Conservation (phyloP, 2,888 invertebrate genomes). For the Nemotelus nigrinus region DNA sequence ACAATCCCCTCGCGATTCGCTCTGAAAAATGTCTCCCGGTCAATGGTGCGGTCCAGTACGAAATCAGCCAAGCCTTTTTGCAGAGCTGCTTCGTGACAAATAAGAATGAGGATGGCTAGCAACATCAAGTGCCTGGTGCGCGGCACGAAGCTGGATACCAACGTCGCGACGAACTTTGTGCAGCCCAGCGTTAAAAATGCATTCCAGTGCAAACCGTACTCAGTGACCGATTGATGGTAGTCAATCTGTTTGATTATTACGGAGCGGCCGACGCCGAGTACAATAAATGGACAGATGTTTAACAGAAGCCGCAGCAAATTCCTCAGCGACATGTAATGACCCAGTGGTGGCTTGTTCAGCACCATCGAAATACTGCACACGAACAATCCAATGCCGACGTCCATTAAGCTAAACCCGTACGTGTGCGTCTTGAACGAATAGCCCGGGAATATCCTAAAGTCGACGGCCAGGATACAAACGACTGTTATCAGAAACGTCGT, state of each 20-base stretch:
- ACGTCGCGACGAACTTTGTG: constrained; percentile 78
- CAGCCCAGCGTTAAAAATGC: constrained; percentile 94
- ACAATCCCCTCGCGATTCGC: constrained; percentile 94
- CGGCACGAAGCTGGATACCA: constrained; percentile 56
- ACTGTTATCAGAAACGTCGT: constrained; percentile 78
- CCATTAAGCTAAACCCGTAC: constrained; percentile 92
- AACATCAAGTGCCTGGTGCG: constrained; percentile 67
- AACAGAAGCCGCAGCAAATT: constrained; percentile 55
- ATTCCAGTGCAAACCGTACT: constrained; percentile 98
- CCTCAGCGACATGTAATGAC: constrained; percentile 52
- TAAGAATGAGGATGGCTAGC: constrained; percentile 68
- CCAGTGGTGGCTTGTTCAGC: constrained; percentile 65
- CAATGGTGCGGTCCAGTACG: constrained; percentile 70
- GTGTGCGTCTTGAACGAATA: constrained; percentile 87
- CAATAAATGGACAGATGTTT: constrained; percentile 64
- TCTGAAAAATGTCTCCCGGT: constrained; percentile 72
- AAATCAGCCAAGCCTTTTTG: constrained; percentile 74
- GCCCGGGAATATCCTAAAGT: constrained; percentile 87
- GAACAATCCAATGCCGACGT: constrained; percentile 92
- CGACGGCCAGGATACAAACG: constrained; percentile 91
- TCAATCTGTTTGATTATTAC: constrained; percentile 71
- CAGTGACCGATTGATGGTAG: constrained; percentile 89
- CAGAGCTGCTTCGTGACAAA: constrained; percentile 74
- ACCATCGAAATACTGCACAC: constrained; percentile 83
- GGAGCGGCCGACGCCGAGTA: constrained; percentile 73